A percentile compares a stretch with the other conserved stretches of the same genome.
Conservation (phyloP, 1,140 invertebrate genomes). For the Melipona quadrifasciata region DNA sequence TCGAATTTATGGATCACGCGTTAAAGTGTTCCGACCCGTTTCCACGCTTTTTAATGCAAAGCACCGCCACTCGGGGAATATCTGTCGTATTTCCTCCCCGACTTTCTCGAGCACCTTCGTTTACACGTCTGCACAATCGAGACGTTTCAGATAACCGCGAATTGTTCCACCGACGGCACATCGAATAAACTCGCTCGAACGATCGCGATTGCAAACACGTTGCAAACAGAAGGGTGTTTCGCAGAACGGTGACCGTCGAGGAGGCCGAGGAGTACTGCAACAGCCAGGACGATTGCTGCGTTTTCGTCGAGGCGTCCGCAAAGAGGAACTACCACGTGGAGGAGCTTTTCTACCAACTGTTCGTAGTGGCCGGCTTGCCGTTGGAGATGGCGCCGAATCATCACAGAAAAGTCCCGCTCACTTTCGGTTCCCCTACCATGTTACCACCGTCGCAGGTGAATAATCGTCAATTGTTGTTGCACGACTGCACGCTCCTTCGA, state of each 20-base stretch:
- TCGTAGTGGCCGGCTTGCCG: conserved; percentile 90
- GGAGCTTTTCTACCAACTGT: conserved; percentile 91
- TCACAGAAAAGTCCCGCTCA: conserved; percentile 86
- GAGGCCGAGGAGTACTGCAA: conserved; percentile 87
- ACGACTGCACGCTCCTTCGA: not conserved
- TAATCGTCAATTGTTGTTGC: not conserved
- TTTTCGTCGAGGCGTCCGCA: conserved; percentile 91
- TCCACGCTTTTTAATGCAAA: not conserved
- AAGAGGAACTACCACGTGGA: conserved; percentile 90
- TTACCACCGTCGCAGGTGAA: conserved; percentile 84
- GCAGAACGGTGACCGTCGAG: conserved; percentile 87
- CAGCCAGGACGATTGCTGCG: conserved; percentile 87
- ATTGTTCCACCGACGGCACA: too few relatives aligned
- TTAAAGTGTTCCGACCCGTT: not conserved
- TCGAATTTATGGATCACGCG: not conserved
- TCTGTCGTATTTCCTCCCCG: not conserved
- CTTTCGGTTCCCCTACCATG: conserved; percentile 87
- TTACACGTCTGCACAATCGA: too few relatives aligned
- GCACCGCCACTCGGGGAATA: not conserved
- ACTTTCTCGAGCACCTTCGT: not conserved
- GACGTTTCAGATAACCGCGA: not conserved
- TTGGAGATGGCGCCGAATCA: conserved; percentile 94
- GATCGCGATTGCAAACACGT: not conserved
- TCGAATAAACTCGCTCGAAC: not conserved
- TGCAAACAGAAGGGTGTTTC: not conserved